A percentile compares a stretch with the other conserved stretches of the same genome.
Evolutionary conservation across 2,113 vertebrate species (phyloP).

Genomic region (Peromyscus californicus): DNA sequence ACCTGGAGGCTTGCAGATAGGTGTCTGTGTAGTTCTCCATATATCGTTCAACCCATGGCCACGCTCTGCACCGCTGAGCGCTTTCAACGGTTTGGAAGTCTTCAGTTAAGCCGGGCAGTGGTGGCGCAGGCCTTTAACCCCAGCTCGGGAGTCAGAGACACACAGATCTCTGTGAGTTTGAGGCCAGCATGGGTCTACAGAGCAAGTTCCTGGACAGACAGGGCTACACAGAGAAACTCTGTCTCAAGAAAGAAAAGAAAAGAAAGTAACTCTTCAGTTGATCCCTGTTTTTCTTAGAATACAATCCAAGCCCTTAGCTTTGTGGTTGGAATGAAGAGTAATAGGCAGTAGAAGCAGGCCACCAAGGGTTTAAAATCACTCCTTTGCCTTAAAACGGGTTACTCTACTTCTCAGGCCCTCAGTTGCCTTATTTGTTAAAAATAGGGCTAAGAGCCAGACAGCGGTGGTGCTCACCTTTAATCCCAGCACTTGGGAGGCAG

Average conservation of each 20-base stretch:
- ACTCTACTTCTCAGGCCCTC: neutral
- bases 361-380: neutral
- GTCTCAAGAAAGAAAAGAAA: neutral
- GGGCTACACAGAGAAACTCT: neutral
- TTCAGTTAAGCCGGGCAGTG: neutral
- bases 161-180: neutral
- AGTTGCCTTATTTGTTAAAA: neutral
- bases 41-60: too few relatives aligned
- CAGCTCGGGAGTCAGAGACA: neutral
- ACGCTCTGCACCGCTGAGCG: too few relatives aligned
- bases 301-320: neutral
- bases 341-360: neutral
- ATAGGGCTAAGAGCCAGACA: neutral
- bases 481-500: too few relatives aligned
- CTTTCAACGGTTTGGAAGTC: neutral
- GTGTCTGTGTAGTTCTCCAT: neutral
- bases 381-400: neutral
- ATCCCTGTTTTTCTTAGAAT: neutral
- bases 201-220: neutral
- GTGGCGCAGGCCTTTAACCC: neutral
- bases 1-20: too few relatives aligned
- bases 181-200: neutral
- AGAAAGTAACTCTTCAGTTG: neutral
- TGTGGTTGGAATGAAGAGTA: neutral
- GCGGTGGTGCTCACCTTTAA: too few relatives aligned